phyloP scores from a whole-genome alignment of 2,888 invertebrate species.

The Eledone cirrhosa region DNA sequence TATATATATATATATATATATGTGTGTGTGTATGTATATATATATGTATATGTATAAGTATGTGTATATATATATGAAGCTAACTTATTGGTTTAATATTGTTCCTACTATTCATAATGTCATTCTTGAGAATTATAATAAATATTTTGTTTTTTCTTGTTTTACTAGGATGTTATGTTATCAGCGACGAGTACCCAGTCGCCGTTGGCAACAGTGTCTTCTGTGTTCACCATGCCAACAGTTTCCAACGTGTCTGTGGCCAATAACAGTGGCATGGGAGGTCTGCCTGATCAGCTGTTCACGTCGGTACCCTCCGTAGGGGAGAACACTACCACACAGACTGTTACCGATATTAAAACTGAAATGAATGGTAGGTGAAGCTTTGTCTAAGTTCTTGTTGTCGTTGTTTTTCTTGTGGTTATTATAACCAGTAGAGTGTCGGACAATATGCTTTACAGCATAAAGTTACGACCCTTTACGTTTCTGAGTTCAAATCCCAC shows the following conservation, averaged over 20 bases:
- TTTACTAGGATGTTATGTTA: slow-evolving; percentile 65
- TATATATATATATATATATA: neutral
- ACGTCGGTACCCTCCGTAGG: slow-evolving; percentile 57
- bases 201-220: slow-evolving; percentile 62
- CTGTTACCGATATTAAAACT: slow-evolving; percentile 43
- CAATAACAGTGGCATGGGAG: slow-evolving; percentile 48
- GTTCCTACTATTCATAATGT: too few relatives aligned
- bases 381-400: neutral
- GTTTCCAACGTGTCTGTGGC: slow-evolving; percentile 58
- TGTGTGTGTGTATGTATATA: slow-evolving; percentile 6
- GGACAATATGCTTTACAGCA: too few relatives aligned
- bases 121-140: neutral
- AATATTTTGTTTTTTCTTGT: neutral
- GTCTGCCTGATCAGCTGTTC: slow-evolving; percentile 60
- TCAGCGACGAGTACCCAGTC: slow-evolving; percentile 65
- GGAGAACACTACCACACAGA: slow-evolving; percentile 46
- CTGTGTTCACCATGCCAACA: slow-evolving; percentile 60
- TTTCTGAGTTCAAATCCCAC: too few relatives aligned
- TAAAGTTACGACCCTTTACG: too few relatives aligned
- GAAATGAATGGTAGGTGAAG: slow-evolving; percentile 48
- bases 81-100: too few relatives aligned
- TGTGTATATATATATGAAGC: neutral
- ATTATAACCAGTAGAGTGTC: neutral
- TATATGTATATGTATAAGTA: neutral
- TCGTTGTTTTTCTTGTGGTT: neutral